Conservation (phyloP, 2,113 vertebrate genomes). For the Pithys albifrons region DNA sequence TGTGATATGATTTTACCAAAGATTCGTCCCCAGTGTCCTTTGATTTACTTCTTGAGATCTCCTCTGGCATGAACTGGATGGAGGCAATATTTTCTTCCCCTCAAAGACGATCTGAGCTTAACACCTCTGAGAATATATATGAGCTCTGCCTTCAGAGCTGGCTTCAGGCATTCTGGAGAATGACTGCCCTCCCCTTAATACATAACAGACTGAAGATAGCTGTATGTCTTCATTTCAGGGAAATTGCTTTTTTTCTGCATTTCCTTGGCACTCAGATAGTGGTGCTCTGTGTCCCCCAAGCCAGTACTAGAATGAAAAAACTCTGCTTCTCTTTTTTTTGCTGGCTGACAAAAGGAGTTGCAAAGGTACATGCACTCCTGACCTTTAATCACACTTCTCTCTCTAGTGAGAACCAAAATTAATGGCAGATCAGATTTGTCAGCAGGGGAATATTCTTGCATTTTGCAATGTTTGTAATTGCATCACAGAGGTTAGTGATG, state of each 20-base stretch:
- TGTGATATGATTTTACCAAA: conserved; percentile 9
- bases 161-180: conserved; percentile 40
- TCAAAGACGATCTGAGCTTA: conserved; percentile 14
- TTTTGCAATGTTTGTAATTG: background rate
- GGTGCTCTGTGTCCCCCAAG: background rate
- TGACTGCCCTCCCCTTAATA: background rate
- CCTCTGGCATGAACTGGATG: background rate
- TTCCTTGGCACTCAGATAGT: background rate
- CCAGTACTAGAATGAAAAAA: background rate
- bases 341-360: background rate
- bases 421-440: background rate
- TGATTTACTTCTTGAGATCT: conserved; percentile 29
- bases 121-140: conserved; percentile 46
- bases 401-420: background rate
- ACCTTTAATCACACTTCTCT: background rate
- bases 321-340: background rate
- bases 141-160: conserved; percentile 38
- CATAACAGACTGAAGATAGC: conserved; percentile 1
- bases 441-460: background rate
- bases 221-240: background rate
- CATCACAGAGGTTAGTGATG: background rate
- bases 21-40: conserved; percentile 10
- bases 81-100: conserved; percentile 20
- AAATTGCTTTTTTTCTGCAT: background rate
- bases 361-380: background rate